These are phyloP conservation scores for Prionailurus viverrinus DNA, from an alignment of 2,113 vertebrate species.

Conservation along the genomic window DNA sequence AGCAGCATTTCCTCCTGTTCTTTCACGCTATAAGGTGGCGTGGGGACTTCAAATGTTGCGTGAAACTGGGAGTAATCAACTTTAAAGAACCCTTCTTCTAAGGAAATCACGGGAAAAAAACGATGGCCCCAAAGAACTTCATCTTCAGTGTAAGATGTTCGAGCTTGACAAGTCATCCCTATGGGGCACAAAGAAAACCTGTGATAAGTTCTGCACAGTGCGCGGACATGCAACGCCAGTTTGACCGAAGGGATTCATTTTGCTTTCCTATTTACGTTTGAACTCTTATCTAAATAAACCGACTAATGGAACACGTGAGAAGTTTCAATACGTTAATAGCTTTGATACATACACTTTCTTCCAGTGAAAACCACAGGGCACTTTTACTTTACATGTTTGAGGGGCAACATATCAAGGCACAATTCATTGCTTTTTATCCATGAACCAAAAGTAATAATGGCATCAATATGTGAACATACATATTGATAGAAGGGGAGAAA, in stretches of 20 bases:
- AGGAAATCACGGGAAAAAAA: slow-evolving; percentile 98
- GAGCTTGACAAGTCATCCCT: slow-evolving; percentile 99
- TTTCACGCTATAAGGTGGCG: slow-evolving; percentile 97
- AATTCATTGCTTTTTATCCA: not conserved
- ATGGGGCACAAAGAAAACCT: slow-evolving; percentile 71
- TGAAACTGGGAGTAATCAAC: slow-evolving; percentile 99
- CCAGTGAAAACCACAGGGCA: not conserved
- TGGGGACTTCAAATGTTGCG: slow-evolving; percentile 98
- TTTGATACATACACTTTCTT: not conserved
- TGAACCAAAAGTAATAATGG: not conserved
- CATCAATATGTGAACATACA: not conserved
- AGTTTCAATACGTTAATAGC: not conserved
- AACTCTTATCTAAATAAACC: not conserved
- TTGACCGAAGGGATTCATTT: not conserved
- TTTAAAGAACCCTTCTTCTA: slow-evolving; percentile 99
- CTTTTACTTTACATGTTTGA: not conserved
- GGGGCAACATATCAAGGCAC: not conserved
- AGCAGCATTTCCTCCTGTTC: slow-evolving; percentile 98
- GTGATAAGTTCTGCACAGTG: not conserved
- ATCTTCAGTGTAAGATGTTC: slow-evolving; percentile 98
- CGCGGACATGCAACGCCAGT: not conserved
- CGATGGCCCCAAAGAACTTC: slow-evolving; percentile 99
- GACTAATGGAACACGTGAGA: not conserved
- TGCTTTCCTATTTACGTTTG: not conserved
- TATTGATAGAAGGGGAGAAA: not conserved